Base-by-base conservation (phyloP, 2,888 invertebrate genomes). In the Pyrrhosoma nymphula region DNA sequence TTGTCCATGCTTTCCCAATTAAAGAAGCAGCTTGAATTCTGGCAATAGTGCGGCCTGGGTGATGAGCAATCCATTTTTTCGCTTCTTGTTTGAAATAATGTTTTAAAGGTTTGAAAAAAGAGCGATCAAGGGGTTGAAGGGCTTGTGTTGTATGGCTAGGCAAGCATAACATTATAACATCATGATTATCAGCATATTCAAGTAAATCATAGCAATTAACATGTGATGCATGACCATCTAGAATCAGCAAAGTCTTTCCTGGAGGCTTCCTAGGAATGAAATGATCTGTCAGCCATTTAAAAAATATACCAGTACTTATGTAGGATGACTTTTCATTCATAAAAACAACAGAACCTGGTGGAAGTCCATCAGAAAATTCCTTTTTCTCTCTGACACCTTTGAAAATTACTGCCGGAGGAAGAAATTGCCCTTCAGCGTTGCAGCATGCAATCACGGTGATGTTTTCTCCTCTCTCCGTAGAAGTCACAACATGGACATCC, bases 391-490 rank as follows among this genome's bases (percentile, higher is more conserved):
- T 96, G 95, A 96, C 96, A 4, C 96, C 96, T 95, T 96, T 96
- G 1, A 96, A 95, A 88, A 96, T 96, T 14, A 96, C n/a, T 69
- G 96, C 96, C 6, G 96, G 96, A n/a, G n/a, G n/a, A n/a, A n/a
- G n/a, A n/a, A n/a, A n/a, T n/a, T n/a, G n/a, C n/a, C n/a, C n/a
- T n/a, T 95, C 95, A 75, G 96, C 96, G 95, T 96, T 96, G 95
- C 96, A 96, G 95, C 96, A 96, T 88, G 96, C 96, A 95, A 96
- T 95, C 30, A 96, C n/a, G n/a, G n/a, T n/a, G n/a, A n/a, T n/a
- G n/a, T n/a, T n/a, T n/a, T n/a, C n/a, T n/a, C n/a, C n/a, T n/a
- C n/a, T n/a, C n/a, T n/a, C n/a, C n/a, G n/a, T n/a, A n/a, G n/a
- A n/a, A n/a, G n/a, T n/a, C n/a, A n/a, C n/a, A n/a, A n/a, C n/a